Conservation (phyloP, 2,888 invertebrate species). For the Podotricha telesiphe region DNA sequence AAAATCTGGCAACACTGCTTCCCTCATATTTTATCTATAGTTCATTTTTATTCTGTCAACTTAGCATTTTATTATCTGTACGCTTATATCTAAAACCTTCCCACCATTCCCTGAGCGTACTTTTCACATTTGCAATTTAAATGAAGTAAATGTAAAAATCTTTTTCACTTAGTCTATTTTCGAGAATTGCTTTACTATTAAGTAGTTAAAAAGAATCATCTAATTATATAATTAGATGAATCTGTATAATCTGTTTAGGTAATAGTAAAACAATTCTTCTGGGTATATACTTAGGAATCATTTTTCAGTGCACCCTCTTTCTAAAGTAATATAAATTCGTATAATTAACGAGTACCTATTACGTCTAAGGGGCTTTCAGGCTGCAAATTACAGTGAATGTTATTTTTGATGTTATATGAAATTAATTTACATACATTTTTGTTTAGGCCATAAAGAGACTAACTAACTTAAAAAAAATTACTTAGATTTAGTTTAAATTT, state of each 20-base stretch:
- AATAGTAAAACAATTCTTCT: no score
- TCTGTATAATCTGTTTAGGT: no score
- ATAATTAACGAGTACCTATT: slow-evolving; percentile 16
- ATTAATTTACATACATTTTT: background rate
- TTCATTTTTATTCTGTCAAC: slow-evolving; percentile 20
- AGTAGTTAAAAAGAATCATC: slow-evolving; percentile 29
- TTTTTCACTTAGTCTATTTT: slow-evolving; percentile 35
- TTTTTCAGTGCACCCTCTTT: background rate
- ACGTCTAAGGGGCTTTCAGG: slow-evolving; percentile 4
- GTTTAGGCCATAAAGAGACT: background rate
- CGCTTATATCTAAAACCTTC: slow-evolving; percentile 31
- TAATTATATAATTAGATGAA: slow-evolving; percentile 27
- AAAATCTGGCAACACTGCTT: background rate
- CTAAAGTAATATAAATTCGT: slow-evolving; percentile 12
- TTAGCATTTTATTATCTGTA: slow-evolving; percentile 25
- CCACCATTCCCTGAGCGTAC: slow-evolving; percentile 32
- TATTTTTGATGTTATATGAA: slow-evolving; percentile 11
- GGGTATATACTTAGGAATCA: slow-evolving; percentile 11
- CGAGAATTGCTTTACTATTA: slow-evolving; percentile 33
- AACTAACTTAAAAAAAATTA: no score
- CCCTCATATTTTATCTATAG: background rate
- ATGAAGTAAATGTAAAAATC: slow-evolving; percentile 36
- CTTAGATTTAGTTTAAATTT: no score
- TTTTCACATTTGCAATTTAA: slow-evolving; percentile 43
- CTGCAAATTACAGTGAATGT: slow-evolving; percentile 10